Evolutionary conservation across 2,797 vertebrate species (phyloP).

Genomic region (Siniperca undulata): DNA sequence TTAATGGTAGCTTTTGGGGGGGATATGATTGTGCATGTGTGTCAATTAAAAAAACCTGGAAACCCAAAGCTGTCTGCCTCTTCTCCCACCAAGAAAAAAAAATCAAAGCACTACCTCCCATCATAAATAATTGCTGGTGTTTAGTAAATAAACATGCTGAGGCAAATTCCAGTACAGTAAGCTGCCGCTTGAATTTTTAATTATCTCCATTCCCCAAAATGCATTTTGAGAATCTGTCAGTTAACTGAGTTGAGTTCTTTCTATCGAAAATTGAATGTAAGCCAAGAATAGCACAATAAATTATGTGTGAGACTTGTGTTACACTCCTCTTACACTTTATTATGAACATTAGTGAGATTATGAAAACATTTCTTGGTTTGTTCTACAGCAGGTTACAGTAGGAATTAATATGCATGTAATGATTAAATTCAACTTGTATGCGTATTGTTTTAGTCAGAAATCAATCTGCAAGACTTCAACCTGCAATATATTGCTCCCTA

Average conservation of each 20-base stretch:
- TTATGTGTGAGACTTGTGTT: not conserved
- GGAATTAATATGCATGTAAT: not conserved
- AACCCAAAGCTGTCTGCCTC: conserved; percentile 23
- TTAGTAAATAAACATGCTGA: conserved; percentile 43
- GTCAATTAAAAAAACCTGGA: conserved; percentile 43
- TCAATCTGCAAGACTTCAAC: not conserved
- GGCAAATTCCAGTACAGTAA: conserved; percentile 27
- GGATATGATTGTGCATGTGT: conserved; percentile 19
- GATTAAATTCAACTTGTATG: not conserved
- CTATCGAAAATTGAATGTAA: not conserved
- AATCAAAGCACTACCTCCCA: conserved; percentile 17
- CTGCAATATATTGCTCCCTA: not conserved
- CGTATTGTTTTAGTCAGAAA: not conserved
- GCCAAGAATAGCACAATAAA: conserved; percentile 4
- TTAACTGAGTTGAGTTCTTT: conserved; percentile 1
- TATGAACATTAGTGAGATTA: not conserved
- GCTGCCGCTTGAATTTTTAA: conserved; percentile 35
- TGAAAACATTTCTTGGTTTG: not conserved
- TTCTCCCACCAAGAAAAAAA: conserved; percentile 18
- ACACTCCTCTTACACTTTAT: not conserved
- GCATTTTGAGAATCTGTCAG: conserved; percentile 22
- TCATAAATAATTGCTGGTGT: conserved; percentile 41
- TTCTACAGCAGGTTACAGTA: not conserved
- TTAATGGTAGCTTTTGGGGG: conserved; percentile 18
- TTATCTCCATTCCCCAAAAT: conserved; percentile 36